Percentiles rank a stretch among this genome's conserved stretches.
Evolutionary conservation across 2,113 vertebrate genomes (phyloP).

Genomic region (Acrocephalus arundinaceus): DNA sequence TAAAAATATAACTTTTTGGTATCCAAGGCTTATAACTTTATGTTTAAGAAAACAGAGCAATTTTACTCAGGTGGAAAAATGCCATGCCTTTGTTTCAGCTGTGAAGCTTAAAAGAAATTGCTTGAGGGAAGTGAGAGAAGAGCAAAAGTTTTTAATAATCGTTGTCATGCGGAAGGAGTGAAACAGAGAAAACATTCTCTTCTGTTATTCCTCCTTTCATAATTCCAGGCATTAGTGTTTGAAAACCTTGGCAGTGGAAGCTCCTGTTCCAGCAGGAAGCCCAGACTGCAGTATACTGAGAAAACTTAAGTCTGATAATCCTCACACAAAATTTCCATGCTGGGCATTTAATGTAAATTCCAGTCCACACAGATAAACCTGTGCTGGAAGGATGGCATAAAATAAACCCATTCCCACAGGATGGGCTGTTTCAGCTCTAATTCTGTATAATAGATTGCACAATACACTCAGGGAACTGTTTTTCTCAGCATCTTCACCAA

Average conservation of each 20-base stretch:
- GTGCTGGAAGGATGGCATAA: slow-evolving; percentile 21
- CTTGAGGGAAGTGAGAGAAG: background rate
- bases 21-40: background rate
- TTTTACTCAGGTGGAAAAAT: background rate
- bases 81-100: background rate
- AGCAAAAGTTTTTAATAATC: background rate
- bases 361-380: slow-evolving; percentile 15
- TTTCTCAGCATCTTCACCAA: background rate
- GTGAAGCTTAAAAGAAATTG: background rate
- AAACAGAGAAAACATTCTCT: background rate
- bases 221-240: background rate
- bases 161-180: background rate
- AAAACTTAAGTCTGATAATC: slow-evolving; percentile 30
- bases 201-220: background rate
- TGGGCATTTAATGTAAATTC: slow-evolving; percentile 37
- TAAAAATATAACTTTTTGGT: background rate
- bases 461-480: background rate
- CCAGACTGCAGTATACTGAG: background rate
- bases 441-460: background rate
- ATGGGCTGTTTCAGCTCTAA: background rate
- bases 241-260: slow-evolving; percentile 17
- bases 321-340: slow-evolving; percentile 19
- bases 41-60: background rate
- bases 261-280: slow-evolving; percentile 1
- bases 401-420: background rate